These are phyloP conservation scores for Apeira syringaria DNA, from an alignment of 2,888 invertebrate species.

Conservation along the genomic window DNA sequence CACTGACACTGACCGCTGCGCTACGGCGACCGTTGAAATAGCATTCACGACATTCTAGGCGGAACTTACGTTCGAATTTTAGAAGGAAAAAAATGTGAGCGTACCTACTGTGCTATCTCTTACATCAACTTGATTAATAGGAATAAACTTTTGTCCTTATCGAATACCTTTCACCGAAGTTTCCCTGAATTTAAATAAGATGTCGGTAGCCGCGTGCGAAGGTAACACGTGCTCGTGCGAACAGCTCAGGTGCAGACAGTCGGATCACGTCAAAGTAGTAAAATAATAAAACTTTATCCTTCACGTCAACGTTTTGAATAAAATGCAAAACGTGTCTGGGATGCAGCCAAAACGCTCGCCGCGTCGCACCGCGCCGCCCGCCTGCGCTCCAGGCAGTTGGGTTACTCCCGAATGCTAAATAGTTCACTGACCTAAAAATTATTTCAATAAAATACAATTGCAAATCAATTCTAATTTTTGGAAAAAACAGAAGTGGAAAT, in stretches of 20 bases:
- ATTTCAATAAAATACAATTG: no score
- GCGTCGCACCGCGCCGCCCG: conserved; percentile 38
- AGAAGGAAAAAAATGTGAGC: no score
- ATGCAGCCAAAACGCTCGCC: conserved; percentile 65
- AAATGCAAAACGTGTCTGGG: conserved; percentile 81
- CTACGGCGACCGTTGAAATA: no score
- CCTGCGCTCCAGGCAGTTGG: conserved; percentile 38
- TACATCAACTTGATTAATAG: no score
- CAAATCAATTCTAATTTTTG: no score
- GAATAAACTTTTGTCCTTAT: no score
- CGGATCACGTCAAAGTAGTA: conserved; percentile 77
- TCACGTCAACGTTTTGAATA: conserved; percentile 81
- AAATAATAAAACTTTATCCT: conserved; percentile 82
- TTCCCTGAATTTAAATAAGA: conserved; percentile 12
- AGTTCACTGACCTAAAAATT: no score
- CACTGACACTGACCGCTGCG: no score
- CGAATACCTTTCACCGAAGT: neutral
- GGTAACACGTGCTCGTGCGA: conserved; percentile 13
- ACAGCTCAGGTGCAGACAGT: conserved; percentile 54
- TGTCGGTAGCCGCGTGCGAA: conserved; percentile 15
- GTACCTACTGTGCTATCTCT: no score
- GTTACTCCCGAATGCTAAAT: conserved; percentile 33
- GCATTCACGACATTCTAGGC: no score
- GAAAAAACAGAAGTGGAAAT: no score
- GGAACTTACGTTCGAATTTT: no score